Evolutionary conservation across 2,888 invertebrate genomes (phyloP).

Genomic region (Choreutis nemorana): DNA sequence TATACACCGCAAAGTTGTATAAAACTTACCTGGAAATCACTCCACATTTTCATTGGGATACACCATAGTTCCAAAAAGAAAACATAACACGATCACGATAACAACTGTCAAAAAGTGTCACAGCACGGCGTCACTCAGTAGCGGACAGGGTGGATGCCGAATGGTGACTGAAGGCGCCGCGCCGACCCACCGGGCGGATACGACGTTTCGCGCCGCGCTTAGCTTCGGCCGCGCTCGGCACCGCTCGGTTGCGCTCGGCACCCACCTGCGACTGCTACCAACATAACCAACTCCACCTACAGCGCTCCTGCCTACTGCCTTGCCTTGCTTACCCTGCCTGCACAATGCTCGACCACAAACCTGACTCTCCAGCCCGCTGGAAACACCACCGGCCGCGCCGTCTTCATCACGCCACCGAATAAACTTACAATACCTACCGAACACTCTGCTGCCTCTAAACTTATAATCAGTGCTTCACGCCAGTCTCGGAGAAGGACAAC

Average conservation of each 20-base stretch:
- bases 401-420: too few relatives aligned
- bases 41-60: slow-evolving; percentile 66
- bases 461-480: too few relatives aligned
- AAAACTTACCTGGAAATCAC: slow-evolving; percentile 60
- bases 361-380: too few relatives aligned
- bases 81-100: slow-evolving; percentile 65
- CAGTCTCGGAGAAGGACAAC: too few relatives aligned
- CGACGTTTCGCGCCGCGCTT: slow-evolving; percentile 21
- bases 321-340: slow-evolving; percentile 20
- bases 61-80: slow-evolving; percentile 65
- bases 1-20: too few relatives aligned
- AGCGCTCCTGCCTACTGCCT: slow-evolving; percentile 11
- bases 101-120: slow-evolving; percentile 61
- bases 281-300: slow-evolving; percentile 42
- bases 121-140: slow-evolving; percentile 49
- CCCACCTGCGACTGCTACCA: slow-evolving; percentile 60
- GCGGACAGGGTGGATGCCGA: slow-evolving; percentile 45
- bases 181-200: slow-evolving; percentile 17
- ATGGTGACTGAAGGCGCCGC: slow-evolving; percentile 45
- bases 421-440: too few relatives aligned
- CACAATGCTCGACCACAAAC: slow-evolving; percentile 28
- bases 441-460: too few relatives aligned
- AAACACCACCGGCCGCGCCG: too few relatives aligned
- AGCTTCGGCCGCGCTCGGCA: slow-evolving; percentile 22
- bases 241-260: slow-evolving; percentile 23